Percentiles rank a stretch among this genome's conserved stretches.
phyloP scores from a whole-genome alignment of 2,113 vertebrate species.

The Scomber japonicus region DNA sequence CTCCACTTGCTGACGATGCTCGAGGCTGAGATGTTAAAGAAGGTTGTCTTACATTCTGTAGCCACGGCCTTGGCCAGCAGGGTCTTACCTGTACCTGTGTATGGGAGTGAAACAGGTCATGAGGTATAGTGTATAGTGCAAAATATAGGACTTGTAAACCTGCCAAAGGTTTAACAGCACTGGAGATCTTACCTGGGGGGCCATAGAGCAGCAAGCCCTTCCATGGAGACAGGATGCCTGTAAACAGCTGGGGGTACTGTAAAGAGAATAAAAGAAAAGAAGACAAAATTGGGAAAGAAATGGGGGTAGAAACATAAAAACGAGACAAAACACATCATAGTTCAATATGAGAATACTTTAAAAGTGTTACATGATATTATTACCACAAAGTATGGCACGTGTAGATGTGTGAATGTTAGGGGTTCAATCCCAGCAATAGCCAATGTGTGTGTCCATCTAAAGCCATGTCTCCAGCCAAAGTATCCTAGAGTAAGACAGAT shows the following conservation, averaged over 20 bases:
- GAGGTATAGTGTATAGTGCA: neutral
- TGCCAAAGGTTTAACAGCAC: neutral
- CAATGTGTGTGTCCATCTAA: neutral
- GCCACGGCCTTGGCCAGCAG: constrained; percentile 97
- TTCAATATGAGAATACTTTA: neutral
- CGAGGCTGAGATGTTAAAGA: constrained; percentile 98
- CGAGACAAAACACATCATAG: neutral
- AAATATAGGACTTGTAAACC: neutral
- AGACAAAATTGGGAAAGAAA: neutral
- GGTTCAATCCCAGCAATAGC: neutral
- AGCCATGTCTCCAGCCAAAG: no score
- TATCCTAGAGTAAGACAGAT: no score
- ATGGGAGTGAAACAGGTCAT: neutral
- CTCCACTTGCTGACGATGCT: constrained; percentile 99
- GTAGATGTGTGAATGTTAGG: neutral
- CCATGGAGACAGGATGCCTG: constrained; percentile 96
- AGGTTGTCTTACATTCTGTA: constrained; percentile 95
- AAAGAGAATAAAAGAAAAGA: constrained; percentile 3
- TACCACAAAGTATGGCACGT: neutral
- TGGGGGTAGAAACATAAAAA: neutral
- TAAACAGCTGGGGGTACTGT: constrained; percentile 96
- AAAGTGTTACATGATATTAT: neutral
- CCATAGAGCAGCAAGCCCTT: constrained; percentile 95
- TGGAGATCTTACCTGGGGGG: constrained; percentile 88
- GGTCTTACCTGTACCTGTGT: constrained; percentile 94